Percentiles rank a stretch among this genome's conserved stretches.
Conservation (phyloP, 2,797 vertebrate species). For the Mionectes olivaceus region DNA sequence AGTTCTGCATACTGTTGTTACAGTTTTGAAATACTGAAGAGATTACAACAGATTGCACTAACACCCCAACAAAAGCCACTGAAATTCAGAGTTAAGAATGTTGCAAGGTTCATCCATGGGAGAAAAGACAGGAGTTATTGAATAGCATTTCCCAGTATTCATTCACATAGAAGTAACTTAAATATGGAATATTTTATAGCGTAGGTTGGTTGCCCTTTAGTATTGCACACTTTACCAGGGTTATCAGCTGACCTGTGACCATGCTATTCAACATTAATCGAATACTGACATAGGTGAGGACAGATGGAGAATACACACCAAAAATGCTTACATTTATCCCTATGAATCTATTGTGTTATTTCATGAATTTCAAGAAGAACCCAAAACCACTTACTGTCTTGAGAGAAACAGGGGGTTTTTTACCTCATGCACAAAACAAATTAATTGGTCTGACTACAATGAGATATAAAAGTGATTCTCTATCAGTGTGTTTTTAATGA, state of each 20-base stretch:
- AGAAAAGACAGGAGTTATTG: not conserved
- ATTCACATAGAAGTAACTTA: not conserved
- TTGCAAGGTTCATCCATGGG: not conserved
- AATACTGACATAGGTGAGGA: not conserved
- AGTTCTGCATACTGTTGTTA: not conserved
- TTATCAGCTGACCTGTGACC: not conserved
- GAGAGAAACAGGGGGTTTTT: not conserved
- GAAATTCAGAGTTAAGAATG: not conserved
- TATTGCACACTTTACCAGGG: not conserved
- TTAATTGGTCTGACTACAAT: not conserved
- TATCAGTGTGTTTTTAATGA: conserved; percentile 13
- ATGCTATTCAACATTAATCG: not conserved
- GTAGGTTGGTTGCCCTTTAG: not conserved
- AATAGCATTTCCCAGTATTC: not conserved
- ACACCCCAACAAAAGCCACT: not conserved
- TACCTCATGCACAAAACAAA: not conserved
- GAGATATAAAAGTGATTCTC: conserved; percentile 7
- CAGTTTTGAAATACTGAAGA: not conserved
- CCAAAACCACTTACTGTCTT: not conserved
- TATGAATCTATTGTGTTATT: not conserved
- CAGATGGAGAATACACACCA: not conserved
- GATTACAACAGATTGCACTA: not conserved
- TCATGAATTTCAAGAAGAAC: not conserved
- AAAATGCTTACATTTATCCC: not conserved
- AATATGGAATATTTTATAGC: not conserved